Conservation (phyloP, 2,888 invertebrate species). For the Drosophila kuntzei region DNA sequence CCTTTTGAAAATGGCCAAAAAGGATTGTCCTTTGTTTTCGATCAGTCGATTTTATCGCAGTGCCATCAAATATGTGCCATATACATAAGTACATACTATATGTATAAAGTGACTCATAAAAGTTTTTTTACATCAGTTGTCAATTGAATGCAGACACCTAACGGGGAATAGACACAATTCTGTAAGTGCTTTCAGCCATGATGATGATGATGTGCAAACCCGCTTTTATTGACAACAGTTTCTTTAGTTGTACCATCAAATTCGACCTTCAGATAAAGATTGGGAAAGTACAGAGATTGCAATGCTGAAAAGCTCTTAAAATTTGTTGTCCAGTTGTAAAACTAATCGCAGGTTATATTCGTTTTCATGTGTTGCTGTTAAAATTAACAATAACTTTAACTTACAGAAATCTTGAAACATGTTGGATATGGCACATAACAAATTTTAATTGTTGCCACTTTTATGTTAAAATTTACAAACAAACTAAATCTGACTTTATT, state of each 20-base stretch:
- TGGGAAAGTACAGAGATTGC: not conserved
- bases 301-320: not conserved
- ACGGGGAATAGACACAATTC: not conserved
- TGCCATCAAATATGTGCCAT: slow-evolving; percentile 4
- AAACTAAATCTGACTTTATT: not conserved
- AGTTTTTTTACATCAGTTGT: slow-evolving; percentile 4
- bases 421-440: too few relatives aligned
- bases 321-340: not conserved
- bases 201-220: slow-evolving; percentile 3
- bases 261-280: slow-evolving; percentile 2
- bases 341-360: not conserved
- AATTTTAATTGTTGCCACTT: not conserved
- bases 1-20: not conserved
- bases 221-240: slow-evolving; percentile 12
- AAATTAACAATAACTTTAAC: not conserved
- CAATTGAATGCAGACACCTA: slow-evolving; percentile 12
- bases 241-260: not conserved
- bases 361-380: not conserved
- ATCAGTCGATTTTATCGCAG: slow-evolving; percentile 7
- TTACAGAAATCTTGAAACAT: too few relatives aligned
- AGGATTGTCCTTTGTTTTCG: slow-evolving; percentile 8
- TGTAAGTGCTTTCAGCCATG: not conserved
- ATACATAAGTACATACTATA: too few relatives aligned
- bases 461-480: not conserved
- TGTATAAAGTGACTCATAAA: slow-evolving; percentile 15